phyloP scores from a whole-genome alignment of 2,113 vertebrate species.

The Tiliqua scincoides region DNA sequence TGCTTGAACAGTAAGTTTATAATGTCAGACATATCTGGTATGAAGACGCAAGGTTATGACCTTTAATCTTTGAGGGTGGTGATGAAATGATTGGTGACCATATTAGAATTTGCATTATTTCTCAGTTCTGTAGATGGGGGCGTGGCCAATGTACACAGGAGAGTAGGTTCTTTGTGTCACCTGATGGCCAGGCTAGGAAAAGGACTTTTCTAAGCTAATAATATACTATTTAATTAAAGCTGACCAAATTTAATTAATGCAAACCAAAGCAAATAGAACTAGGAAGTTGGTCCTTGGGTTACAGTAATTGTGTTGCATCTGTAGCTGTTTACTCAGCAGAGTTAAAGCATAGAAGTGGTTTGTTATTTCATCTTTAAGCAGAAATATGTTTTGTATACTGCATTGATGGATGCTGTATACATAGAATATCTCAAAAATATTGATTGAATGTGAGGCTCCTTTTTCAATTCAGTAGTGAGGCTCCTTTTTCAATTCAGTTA shows the following conservation, averaged over 20 bases:
- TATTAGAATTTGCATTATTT: neutral
- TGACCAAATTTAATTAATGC: neutral
- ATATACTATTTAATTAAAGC: neutral
- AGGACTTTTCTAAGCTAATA: neutral
- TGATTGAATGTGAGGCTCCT: neutral
- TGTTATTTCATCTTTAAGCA: neutral
- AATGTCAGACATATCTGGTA: neutral
- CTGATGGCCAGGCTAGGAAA: neutral
- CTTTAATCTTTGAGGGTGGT: neutral
- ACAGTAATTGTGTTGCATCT: rapidly evolving
- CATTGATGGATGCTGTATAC: neutral
- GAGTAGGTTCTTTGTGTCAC: neutral
- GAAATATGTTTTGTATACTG: neutral
- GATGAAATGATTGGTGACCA: neutral
- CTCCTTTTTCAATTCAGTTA: neutral
- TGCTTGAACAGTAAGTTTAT: neutral
- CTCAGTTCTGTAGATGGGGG: neutral
- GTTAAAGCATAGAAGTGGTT: neutral
- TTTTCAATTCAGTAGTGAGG: neutral
- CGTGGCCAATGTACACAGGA: neutral
- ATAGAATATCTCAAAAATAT: neutral
- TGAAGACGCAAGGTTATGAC: neutral
- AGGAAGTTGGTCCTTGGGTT: neutral
- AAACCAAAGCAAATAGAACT: neutral
- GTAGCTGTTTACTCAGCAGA: slow-evolving; percentile 6